Evolutionary conservation across 2,797 vertebrate genomes (phyloP).

Genomic region (Adelosebastes latens): DNA sequence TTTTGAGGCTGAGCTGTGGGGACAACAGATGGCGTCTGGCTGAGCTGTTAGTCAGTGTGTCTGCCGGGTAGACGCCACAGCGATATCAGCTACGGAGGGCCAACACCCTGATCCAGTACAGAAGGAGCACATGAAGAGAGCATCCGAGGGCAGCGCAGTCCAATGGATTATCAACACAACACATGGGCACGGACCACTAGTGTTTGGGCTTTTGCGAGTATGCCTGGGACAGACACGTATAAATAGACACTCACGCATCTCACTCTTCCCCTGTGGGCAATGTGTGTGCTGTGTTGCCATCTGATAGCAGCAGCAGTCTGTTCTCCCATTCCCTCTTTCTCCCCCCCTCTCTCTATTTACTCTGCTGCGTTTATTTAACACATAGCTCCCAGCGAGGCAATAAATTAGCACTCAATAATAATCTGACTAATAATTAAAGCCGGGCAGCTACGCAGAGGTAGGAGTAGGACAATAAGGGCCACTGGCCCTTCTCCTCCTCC

Average conservation of each 20-base stretch:
- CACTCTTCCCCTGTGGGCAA: slow-evolving; percentile 55
- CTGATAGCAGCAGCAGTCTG: slow-evolving; percentile 70
- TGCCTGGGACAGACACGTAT: slow-evolving; percentile 42
- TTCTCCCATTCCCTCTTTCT: slow-evolving; percentile 26
- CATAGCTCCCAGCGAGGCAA: slow-evolving; percentile 78
- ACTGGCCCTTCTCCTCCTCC: slow-evolving; percentile 11
- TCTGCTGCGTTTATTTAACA: slow-evolving; percentile 80
- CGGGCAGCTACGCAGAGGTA: slow-evolving; percentile 42
- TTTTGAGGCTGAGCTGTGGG: slow-evolving; percentile 36
- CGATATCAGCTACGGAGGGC: slow-evolving; percentile 25
- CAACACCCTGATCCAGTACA: slow-evolving; percentile 50
- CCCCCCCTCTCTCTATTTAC: slow-evolving; percentile 68
- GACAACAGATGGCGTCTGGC: slow-evolving; percentile 64
- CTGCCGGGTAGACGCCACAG: slow-evolving; percentile 33
- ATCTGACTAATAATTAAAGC: slow-evolving; percentile 80
- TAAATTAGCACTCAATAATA: slow-evolving; percentile 84
- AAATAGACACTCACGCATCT: slow-evolving; percentile 42
- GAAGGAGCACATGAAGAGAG: slow-evolving; percentile 42
- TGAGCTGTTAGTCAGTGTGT: slow-evolving; percentile 38
- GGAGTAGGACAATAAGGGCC: slow-evolving; percentile 48
- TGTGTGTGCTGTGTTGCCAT: slow-evolving; percentile 57
- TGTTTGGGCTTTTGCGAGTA: slow-evolving; percentile 46
- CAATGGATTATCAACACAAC: slow-evolving; percentile 52
- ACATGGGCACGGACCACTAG: slow-evolving; percentile 27
- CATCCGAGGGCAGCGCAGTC: slow-evolving; percentile 46